Evolutionary conservation across 2,888 invertebrate genomes (phyloP).

Genomic region (Nephrotoma flavescens): DNA sequence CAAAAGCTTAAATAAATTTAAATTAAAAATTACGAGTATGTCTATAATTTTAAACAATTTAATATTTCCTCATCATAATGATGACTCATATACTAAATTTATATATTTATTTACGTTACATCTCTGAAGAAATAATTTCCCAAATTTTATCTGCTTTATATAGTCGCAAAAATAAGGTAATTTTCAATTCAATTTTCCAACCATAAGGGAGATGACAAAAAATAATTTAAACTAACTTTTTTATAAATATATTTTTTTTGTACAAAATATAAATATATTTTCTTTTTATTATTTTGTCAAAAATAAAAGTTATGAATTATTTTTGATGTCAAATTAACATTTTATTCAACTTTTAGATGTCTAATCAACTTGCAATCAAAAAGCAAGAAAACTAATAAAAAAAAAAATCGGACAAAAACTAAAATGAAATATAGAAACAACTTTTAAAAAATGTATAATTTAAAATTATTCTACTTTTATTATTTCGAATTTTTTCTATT

Average conservation of each 20-base stretch:
- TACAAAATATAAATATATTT: background rate
- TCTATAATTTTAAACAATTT: background rate
- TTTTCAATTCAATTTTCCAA: background rate
- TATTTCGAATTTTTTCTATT: background rate
- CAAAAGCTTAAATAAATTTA: too few relatives aligned
- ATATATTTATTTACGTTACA: too few relatives aligned
- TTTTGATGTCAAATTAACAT: slow-evolving; percentile 13
- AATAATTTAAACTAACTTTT: background rate
- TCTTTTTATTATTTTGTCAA: background rate
- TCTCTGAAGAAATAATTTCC: background rate
- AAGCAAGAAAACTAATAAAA: background rate
- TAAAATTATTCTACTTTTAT: background rate
- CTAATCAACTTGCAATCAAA: slow-evolving; percentile 14
- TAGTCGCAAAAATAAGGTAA: background rate
- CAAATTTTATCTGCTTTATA: background rate
- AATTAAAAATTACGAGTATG: background rate
- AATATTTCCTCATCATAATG: background rate
- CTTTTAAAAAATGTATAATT: background rate
- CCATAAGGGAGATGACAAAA: background rate
- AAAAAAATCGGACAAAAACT: background rate
- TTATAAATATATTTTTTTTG: background rate
- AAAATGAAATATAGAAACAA: background rate
- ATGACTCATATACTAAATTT: background rate
- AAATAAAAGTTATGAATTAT: background rate
- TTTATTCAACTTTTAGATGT: slow-evolving; percentile 13